Evolutionary conservation across 2,797 vertebrate species (phyloP), one percentile per base, ranked within the genome.

Genomic region (Danio tinwini): DNA sequence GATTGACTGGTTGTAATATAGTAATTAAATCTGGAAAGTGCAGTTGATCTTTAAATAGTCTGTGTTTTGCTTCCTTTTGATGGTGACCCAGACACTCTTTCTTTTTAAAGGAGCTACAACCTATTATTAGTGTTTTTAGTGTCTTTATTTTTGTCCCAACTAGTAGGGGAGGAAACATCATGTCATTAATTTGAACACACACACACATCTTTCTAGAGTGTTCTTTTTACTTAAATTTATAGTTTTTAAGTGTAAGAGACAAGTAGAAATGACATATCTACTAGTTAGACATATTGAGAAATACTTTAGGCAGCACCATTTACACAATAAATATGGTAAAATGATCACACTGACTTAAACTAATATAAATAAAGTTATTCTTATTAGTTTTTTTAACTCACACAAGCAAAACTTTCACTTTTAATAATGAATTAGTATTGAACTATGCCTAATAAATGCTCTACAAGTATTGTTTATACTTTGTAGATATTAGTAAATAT

Each of bases 11-110:
- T 45, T 64, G 17, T 53, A 42, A 64, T 44, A 53, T 55, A 29
- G 19, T 76, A 55, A 76, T 44, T 40, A 52, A 8, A 37, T 40
- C 49, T 21, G 7, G 7, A 74, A 17, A 53, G 37, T 7, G 3
- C 6, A 11, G 17, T 53, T 55, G 17, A 70, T 53, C 49, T 37
- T 52, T 53, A 53, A 70, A 69, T 70, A 55, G 68, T 50, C 29
- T 70, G 68, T 39, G 65, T 70, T 70, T 70, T 70, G 58, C 50
- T 53, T 76, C 42, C 17, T 56, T 55, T 55, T 56, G 49, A 6
- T 68, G 52, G 52, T 77, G 42, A 68, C 75, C 53, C 52, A 77
- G 75, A 77, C 75, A 68, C 63, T 56, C 11, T 39, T n/a, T 76
- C 74, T 68, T 58, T 68, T 68, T 68, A 49, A 77, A 68, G 52